phyloP scores from a whole-genome alignment of 2,797 vertebrate species.

The Manis javanica region DNA sequence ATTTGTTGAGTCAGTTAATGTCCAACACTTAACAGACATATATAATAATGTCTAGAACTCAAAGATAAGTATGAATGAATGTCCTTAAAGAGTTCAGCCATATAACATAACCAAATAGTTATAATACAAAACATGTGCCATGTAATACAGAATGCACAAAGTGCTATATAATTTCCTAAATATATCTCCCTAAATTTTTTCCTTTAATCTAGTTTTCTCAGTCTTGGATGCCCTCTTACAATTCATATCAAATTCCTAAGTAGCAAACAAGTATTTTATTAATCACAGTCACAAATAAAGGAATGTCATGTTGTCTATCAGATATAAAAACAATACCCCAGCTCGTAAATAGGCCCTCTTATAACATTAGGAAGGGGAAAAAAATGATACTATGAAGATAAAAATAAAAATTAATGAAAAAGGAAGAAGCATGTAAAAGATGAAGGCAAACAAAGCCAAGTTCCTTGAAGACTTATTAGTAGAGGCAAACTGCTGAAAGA shows the following conservation, averaged over 20 bases:
- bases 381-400: neutral
- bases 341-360: neutral
- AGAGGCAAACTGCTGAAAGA: neutral
- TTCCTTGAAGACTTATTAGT: slow-evolving; percentile 11
- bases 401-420: neutral
- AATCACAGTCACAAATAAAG: neutral
- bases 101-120: neutral
- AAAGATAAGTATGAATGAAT: neutral
- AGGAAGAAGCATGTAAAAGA: neutral
- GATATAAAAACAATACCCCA: slow-evolving; percentile 11
- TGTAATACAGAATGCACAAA: neutral
- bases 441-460: neutral
- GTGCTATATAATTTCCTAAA: slow-evolving; percentile 37
- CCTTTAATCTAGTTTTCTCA: neutral
- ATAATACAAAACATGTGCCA: neutral
- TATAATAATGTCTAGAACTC: neutral
- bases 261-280: slow-evolving; percentile 6
- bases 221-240: neutral
- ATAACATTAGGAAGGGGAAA: neutral
- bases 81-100: neutral
- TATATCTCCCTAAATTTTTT: neutral
- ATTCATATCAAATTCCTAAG: neutral
- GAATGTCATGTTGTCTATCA: neutral
- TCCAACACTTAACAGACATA: neutral
- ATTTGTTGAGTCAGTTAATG: neutral